A percentile compares a stretch with the other conserved stretches of the same genome.
Evolutionary conservation across 2,797 vertebrate genomes (phyloP).

Genomic region (Pristis pectinata): DNA sequence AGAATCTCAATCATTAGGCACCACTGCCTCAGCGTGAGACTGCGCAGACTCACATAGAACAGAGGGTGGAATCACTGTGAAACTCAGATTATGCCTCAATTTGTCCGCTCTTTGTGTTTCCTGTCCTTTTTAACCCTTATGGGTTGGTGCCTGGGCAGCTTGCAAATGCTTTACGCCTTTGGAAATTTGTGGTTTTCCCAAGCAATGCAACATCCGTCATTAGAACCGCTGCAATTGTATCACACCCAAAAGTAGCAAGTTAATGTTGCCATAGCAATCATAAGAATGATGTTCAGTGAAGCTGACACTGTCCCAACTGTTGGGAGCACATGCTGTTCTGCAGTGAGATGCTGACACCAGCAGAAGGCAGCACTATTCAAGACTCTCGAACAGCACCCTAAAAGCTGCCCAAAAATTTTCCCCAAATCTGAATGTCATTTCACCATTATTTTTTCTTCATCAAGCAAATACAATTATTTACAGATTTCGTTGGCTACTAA

Average conservation of each 20-base stretch:
- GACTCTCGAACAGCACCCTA: neutral
- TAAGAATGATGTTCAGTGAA: constrained; percentile 43
- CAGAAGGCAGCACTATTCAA: constrained; percentile 51
- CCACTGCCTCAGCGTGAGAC: constrained; percentile 21
- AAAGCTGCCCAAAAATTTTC: neutral
- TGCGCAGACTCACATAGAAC: neutral
- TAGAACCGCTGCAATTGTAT: constrained; percentile 31
- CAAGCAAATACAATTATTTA: neutral
- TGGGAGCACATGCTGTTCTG: neutral
- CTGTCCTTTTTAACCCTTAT: neutral
- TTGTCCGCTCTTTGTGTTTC: constrained; percentile 20
- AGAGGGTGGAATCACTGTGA: constrained; percentile 20
- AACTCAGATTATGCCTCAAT: constrained; percentile 34
- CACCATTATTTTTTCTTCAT: neutral
- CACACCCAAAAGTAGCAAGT: constrained; percentile 41
- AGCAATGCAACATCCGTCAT: constrained; percentile 8
- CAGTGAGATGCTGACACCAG: constrained; percentile 39
- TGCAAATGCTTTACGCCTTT: neutral
- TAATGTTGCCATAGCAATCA: constrained; percentile 49
- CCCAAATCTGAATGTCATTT: neutral
- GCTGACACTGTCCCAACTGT: constrained; percentile 43
- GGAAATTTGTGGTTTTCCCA: neutral
- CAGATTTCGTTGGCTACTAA: neutral
- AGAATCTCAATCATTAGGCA: constrained; percentile 28
- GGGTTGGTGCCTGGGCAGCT: neutral